Percentiles rank a stretch among this genome's conserved stretches.
Conservation (phyloP, 2,113 vertebrate species). For the Leptobrachium leishanense region DNA sequence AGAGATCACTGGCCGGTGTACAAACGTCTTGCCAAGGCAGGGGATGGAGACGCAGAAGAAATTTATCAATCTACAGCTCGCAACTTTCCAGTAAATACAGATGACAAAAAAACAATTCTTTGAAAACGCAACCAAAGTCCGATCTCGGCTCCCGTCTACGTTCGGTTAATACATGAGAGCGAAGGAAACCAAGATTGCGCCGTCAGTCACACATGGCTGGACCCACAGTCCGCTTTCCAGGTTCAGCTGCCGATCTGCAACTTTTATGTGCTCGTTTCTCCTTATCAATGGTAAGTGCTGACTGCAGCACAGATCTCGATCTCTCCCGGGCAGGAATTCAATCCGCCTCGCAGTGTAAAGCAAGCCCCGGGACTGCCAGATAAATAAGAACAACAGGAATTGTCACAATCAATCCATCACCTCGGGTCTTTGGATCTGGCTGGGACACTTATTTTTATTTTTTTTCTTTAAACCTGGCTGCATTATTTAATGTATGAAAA, state of each 20-base stretch:
- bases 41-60: too few relatives aligned
- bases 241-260: neutral
- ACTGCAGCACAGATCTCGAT: constrained; percentile 29
- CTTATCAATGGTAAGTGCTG: constrained; percentile 24
- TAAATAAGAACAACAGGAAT: constrained; percentile 36
- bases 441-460: too few relatives aligned
- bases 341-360: constrained; percentile 1
- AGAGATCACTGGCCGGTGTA: too few relatives aligned
- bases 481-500: too few relatives aligned
- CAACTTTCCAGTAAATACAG: too few relatives aligned
- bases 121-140: too few relatives aligned
- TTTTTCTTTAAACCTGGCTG: too few relatives aligned
- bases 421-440: neutral
- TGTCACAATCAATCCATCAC: constrained; percentile 29
- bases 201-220: neutral
- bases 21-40: too few relatives aligned
- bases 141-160: too few relatives aligned
- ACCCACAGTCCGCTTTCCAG: neutral
- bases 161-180: neutral
- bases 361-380: constrained; percentile 10
- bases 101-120: too few relatives aligned
- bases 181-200: neutral
- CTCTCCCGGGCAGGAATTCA: constrained; percentile 17
- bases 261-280: neutral
- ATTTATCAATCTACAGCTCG: too few relatives aligned